phyloP scores from a whole-genome alignment of 30 jellyfish, hydroid and myxozoan species.

The Chironex yamaguchii region DNA sequence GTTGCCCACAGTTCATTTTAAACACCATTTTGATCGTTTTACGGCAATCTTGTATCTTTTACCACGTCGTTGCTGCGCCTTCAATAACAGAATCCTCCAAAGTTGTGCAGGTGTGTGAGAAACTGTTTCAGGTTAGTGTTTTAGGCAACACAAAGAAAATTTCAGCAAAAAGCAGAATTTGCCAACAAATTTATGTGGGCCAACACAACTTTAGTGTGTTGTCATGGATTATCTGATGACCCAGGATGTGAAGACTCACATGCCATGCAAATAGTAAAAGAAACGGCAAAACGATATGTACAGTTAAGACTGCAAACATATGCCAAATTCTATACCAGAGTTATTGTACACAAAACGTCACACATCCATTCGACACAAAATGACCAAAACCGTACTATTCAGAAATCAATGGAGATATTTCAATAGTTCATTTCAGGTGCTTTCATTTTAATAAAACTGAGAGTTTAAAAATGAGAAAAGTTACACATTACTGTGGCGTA shows the following conservation, averaged over 20 bases:
- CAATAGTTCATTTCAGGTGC: too few relatives aligned
- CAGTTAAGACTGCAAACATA: slow-evolving; percentile 7
- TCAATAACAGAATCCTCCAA: too few relatives aligned
- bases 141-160: background rate
- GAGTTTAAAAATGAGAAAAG: too few relatives aligned
- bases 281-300: slow-evolving; percentile 8
- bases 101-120: slow-evolving; percentile 36
- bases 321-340: slow-evolving; percentile 28
- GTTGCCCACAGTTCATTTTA: too few relatives aligned
- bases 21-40: too few relatives aligned
- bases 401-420: slow-evolving; percentile 38
- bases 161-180: slow-evolving; percentile 7
- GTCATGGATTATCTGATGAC: slow-evolving; percentile 4
- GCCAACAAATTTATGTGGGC: too few relatives aligned
- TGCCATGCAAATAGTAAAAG: slow-evolving; percentile 11
- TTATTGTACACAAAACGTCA: slow-evolving; percentile 31
- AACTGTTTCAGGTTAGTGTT: slow-evolving; percentile 16
- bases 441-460: too few relatives aligned
- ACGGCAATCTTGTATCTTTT: too few relatives aligned
- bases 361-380: slow-evolving; percentile 46
- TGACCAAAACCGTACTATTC: slow-evolving; percentile 50
- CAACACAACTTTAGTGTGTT: background rate
- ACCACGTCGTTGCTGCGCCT: too few relatives aligned
- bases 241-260: slow-evolving; percentile 23
- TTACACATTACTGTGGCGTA: too few relatives aligned